Percentiles rank a stretch among this genome's conserved stretches.
Conservation (phyloP, 2,888 invertebrate species). For the Acanthosepion lycidas region DNA sequence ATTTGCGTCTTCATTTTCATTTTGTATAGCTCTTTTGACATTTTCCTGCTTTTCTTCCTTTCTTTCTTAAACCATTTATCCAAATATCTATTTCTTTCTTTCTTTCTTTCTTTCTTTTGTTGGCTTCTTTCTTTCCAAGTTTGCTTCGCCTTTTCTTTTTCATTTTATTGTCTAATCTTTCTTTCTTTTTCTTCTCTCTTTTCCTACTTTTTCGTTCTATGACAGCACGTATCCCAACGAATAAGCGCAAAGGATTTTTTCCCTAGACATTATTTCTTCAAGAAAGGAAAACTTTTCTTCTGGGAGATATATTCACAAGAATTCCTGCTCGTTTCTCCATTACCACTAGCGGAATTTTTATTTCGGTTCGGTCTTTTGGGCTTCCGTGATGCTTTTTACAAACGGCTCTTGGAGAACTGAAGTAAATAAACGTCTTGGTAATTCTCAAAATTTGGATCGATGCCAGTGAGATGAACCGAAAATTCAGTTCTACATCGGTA, state of each 20-base stretch:
- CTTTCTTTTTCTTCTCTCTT: not conserved
- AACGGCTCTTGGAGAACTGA: not conserved
- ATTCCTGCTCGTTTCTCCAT: not conserved
- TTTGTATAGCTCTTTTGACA: not conserved
- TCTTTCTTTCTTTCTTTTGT: not conserved
- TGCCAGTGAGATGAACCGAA: not conserved
- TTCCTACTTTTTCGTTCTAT: not conserved
- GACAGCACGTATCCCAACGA: not conserved
- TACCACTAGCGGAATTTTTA: not conserved
- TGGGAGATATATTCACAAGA: not conserved
- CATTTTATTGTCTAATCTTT: not conserved
- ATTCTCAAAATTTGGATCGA: not conserved
- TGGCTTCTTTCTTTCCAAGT: not conserved
- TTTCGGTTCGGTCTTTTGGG: not conserved
- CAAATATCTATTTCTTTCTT: not conserved
- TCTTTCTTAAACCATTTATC: not conserved
- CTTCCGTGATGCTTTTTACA: not conserved
- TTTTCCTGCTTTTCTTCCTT: not conserved
- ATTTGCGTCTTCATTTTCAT: too few relatives aligned
- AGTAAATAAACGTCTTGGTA: not conserved
- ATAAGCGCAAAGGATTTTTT: not conserved
- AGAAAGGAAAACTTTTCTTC: not conserved
- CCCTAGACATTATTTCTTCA: not conserved
- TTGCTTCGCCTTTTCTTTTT: not conserved
- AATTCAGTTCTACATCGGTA: not conserved